Conservation (phyloP, 2,797 vertebrate species). For the Hemibagrus guttatus region DNA sequence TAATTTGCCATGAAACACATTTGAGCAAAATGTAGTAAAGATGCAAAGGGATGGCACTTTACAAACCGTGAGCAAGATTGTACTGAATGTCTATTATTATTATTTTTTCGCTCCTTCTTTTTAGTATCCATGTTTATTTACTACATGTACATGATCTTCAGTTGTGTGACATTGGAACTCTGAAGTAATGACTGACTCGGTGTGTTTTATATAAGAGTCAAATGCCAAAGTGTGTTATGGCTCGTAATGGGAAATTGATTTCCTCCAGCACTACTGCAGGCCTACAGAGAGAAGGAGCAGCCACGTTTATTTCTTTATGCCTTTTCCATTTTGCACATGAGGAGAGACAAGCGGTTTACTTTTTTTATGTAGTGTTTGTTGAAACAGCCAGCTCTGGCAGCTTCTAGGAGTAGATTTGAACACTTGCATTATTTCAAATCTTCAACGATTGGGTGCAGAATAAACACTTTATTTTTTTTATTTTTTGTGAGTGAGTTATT, state of each 20-base stretch:
- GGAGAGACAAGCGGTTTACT: conserved; percentile 68
- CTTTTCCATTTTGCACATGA: conserved; percentile 94
- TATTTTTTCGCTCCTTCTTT: conserved; percentile 38
- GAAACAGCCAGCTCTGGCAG: conserved; percentile 83
- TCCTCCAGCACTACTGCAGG: conserved; percentile 83
- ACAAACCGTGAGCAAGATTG: conserved; percentile 55
- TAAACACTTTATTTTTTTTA: conserved; percentile 40
- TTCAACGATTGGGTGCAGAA: conserved; percentile 78
- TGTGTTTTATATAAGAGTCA: conserved; percentile 71
- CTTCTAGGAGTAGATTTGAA: conserved; percentile 86
- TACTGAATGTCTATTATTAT: conserved; percentile 54
- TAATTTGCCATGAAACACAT: conserved; percentile 53
- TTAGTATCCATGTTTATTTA: conserved; percentile 54
- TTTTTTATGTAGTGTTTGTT: conserved; percentile 72
- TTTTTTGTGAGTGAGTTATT: conserved; percentile 65
- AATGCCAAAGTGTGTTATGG: conserved; percentile 87
- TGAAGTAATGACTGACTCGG: conserved; percentile 52
- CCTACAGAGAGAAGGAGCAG: conserved; percentile 64
- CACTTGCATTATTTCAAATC: conserved; percentile 78
- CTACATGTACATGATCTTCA: conserved; percentile 32
- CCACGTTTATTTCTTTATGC: conserved; percentile 73
- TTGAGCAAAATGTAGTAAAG: conserved; percentile 60
- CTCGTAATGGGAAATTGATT: conserved; percentile 62
- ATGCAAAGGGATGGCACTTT: conserved; percentile 72
- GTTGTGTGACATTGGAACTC: conserved; percentile 44